Evolutionary conservation across 2,113 vertebrate species (phyloP), one percentile per base, ranked within the genome.

Genomic region (Cyprichromis sp.): DNA sequence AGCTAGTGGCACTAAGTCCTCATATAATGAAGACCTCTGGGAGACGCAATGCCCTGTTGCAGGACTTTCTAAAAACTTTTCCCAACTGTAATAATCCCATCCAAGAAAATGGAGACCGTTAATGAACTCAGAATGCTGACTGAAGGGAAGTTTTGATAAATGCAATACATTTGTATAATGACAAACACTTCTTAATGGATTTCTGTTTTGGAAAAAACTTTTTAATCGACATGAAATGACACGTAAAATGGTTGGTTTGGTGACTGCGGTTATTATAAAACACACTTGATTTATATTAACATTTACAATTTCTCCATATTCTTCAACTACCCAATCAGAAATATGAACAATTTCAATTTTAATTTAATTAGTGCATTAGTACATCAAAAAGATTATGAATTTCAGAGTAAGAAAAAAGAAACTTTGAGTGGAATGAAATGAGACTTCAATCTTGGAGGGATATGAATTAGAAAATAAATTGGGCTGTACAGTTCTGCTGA

Each of bases 21-120:
- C 76, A 79, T 63, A 85, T 95, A 91, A 93, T 91, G 87, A 93
- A 90, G 80, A 90, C 89, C 88, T 78, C 19, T 88, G 91, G 91
- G 88, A 94, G 47, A 80, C 84, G 83, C 13, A 16, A 45, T 42
- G 81, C n/a, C 57, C 42, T 17, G 19, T 50, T 59, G 59, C 34
- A 80, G 31, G 26, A 38, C 71, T 84, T 42, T 80, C 31, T 84
- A 57, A 63, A 84, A 86, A 54, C 50, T 63, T 42, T 82, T 66
- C 36, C 36, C 17, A 21, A 42, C 34, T 66, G 40, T 57, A 24
- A 34, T 76, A 71, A 16, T 17, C 36, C 7, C 17, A 68, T 80
- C 55, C 80, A 87, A 24, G 14, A 83, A 78, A 82, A 84, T 17
- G 16, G n/a, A 47, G 66, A 54, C 4, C 1, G 13, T 57, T 21